A percentile compares a stretch with the other conserved stretches of the same genome.
Conservation (phyloP, 2,113 vertebrate species). For the Danionella cerebrum region DNA sequence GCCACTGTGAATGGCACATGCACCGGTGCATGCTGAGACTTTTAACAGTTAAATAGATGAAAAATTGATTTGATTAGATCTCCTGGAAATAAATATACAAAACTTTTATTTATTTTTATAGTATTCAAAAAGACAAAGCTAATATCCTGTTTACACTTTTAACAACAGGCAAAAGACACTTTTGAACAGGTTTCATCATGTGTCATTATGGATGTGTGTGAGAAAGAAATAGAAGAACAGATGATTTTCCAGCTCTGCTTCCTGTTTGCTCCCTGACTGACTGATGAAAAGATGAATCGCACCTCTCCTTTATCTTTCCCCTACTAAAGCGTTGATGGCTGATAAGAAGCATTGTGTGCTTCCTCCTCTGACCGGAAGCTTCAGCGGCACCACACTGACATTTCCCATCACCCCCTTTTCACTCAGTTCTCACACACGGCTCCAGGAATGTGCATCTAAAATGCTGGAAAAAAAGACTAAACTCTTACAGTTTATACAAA, state of each 20-base stretch:
- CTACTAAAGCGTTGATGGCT: constrained; percentile 16
- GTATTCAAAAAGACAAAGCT: no score
- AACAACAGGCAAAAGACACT: constrained; percentile 22
- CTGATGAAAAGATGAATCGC: constrained; percentile 23
- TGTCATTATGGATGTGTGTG: constrained; percentile 8
- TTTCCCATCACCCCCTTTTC: background rate
- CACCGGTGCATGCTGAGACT: no score
- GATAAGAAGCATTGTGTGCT: constrained; percentile 32
- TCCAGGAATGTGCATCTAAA: background rate
- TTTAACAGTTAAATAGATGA: no score
- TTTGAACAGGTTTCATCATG: constrained; percentile 38
- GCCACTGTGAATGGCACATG: no score
- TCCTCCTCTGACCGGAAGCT: constrained; percentile 20
- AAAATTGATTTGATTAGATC: no score
- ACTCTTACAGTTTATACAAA: no score
- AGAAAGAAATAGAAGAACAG: background rate
- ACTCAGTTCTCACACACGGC: background rate
- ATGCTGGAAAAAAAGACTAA: no score
- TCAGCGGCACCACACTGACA: background rate
- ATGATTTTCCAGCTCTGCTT: constrained; percentile 25
- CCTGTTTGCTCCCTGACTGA: constrained; percentile 34
- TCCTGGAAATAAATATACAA: no score
- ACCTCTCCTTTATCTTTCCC: constrained; percentile 8
- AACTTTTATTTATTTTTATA: no score
- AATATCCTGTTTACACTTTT: constrained; percentile 24